phyloP scores from a whole-genome alignment of 2,888 invertebrate species.

The Colostygia pectinataria region DNA sequence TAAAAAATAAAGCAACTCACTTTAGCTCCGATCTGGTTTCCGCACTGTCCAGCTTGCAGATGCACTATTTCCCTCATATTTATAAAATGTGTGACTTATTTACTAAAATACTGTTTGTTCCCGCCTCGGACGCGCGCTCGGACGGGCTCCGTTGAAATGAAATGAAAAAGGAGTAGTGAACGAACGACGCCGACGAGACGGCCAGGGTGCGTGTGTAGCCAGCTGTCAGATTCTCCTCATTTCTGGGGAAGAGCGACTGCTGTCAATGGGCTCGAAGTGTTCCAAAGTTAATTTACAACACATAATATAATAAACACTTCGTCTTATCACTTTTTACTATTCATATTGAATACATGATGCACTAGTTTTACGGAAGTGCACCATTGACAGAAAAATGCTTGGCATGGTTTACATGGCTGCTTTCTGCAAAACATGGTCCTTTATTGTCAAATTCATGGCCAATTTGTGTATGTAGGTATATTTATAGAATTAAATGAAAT shows the following conservation, averaged over 20 bases:
- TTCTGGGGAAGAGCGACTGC: slow-evolving; percentile 41
- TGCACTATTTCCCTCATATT: slow-evolving; percentile 93
- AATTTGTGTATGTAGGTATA: no score
- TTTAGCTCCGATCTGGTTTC: slow-evolving; percentile 90
- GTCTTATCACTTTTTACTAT: no score
- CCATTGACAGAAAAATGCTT: no score
- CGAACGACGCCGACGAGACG: slow-evolving; percentile 39
- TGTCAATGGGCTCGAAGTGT: no score
- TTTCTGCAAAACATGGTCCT: no score
- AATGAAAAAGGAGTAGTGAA: slow-evolving; percentile 52
- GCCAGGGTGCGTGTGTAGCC: slow-evolving; percentile 65
- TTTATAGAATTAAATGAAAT: no score
- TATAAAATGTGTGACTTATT: slow-evolving; percentile 38
- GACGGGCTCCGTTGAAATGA: slow-evolving; percentile 59
- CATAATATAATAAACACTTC: no score
- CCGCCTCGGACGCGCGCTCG: slow-evolving; percentile 51
- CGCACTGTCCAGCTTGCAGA: slow-evolving; percentile 92
- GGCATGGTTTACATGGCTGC: no score
- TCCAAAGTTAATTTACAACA: no score
- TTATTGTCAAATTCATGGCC: no score
- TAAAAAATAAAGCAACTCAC: slow-evolving; percentile 61
- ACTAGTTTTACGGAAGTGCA: no score
- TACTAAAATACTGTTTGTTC: slow-evolving; percentile 43
- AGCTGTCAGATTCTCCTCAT: slow-evolving; percentile 37
- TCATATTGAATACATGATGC: no score